A percentile compares a stretch with the other conserved stretches of the same genome.
Conservation (phyloP, 1,140 invertebrate species). For the Melitaea cinxia region DNA sequence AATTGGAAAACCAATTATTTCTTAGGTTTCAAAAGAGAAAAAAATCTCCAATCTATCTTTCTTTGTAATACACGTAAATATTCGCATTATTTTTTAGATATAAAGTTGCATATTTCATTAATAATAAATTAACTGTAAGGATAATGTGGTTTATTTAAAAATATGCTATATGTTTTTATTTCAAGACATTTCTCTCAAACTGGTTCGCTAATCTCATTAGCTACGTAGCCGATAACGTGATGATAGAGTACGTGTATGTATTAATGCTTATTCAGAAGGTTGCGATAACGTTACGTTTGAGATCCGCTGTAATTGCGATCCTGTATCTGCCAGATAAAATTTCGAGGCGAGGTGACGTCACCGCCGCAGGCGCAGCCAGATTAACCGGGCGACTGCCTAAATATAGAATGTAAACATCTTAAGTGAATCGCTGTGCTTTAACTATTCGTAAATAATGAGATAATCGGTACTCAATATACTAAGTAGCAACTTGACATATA, state of each 20-base stretch:
- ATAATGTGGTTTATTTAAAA: neutral
- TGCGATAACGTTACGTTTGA: constrained; percentile 40
- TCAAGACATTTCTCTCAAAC: constrained; percentile 1
- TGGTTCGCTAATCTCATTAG: constrained; percentile 25
- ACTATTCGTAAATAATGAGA: constrained; percentile 53
- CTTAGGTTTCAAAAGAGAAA: no score
- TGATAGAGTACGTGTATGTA: constrained; percentile 22
- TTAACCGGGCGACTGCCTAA: constrained; percentile 57
- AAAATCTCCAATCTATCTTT: no score
- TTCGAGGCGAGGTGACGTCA: constrained; percentile 57
- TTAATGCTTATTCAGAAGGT: constrained; percentile 42
- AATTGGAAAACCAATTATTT: no score
- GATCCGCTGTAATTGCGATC: constrained; percentile 53
- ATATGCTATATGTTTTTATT: neutral
- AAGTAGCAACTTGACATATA: neutral
- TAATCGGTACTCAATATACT: constrained; percentile 18
- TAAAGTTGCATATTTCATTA: no score
- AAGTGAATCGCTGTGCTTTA: constrained; percentile 62
- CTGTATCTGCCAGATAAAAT: constrained; percentile 58
- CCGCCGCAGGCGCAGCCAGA: constrained; percentile 57
- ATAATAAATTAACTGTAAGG: no score
- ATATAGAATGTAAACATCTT: constrained; percentile 72
- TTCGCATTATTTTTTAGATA: no score
- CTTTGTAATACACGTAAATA: no score
- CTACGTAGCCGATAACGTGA: constrained; percentile 27